These are phyloP conservation scores for Phenganax stokvisi DNA, from an alignment of 92 coral and sea anemone genomes.

Conservation along the genomic window DNA sequence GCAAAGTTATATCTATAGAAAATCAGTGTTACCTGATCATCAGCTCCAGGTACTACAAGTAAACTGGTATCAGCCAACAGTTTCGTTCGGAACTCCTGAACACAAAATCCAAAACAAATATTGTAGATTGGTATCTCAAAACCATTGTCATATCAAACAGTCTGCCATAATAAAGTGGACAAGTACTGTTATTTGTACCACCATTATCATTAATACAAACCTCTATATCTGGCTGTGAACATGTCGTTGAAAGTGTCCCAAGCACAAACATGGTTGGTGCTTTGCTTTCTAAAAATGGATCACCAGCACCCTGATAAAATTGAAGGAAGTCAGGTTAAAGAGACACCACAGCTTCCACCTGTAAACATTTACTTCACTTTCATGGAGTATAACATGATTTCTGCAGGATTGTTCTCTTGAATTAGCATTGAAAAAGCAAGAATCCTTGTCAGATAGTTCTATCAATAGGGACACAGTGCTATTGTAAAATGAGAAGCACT, in stretches of 20 bases:
- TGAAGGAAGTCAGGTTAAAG: background rate
- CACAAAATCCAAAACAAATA: background rate
- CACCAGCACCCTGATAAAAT: constrained; percentile 67
- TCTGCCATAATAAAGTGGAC: background rate
- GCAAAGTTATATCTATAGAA: background rate
- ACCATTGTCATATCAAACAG: too few relatives aligned
- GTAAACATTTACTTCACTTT: background rate
- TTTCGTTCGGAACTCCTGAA: constrained; percentile 80
- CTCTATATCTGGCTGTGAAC: constrained; percentile 95
- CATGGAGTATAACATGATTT: too few relatives aligned
- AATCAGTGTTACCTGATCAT: constrained; percentile 73
- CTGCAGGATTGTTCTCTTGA: too few relatives aligned
- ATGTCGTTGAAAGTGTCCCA: constrained; percentile 80
- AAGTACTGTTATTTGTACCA: background rate
- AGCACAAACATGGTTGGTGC: constrained; percentile 89
- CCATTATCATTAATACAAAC: constrained; percentile 27
- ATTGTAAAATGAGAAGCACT: too few relatives aligned
- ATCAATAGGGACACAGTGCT: too few relatives aligned
- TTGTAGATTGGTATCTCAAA: background rate
- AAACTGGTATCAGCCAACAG: constrained; percentile 89
- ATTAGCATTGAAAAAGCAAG: too few relatives aligned
- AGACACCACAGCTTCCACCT: background rate
- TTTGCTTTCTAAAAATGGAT: constrained; percentile 83
- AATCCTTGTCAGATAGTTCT: too few relatives aligned
- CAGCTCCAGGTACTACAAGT: constrained; percentile 97